Conservation (phyloP, 2,797 vertebrate genomes). For the Momotus momota region DNA sequence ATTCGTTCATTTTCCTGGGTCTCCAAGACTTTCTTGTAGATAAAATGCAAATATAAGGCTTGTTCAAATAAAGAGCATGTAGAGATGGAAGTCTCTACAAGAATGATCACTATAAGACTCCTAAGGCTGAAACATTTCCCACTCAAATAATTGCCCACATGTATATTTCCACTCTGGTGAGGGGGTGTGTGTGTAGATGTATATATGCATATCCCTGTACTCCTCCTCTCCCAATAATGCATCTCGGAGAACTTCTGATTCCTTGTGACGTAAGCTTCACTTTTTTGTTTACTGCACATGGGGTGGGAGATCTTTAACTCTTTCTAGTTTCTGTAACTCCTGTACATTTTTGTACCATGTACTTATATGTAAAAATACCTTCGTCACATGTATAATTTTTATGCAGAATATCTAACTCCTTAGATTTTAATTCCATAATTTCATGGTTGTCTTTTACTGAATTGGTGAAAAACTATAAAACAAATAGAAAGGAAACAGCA, state of each 20-base stretch:
- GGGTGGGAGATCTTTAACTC: neutral
- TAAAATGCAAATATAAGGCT: neutral
- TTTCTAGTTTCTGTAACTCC: neutral
- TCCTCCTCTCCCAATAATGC: neutral
- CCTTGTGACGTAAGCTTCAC: neutral
- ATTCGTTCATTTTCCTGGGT: neutral
- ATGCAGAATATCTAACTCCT: neutral
- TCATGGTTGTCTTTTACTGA: neutral
- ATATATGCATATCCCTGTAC: no score
- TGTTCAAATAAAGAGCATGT: neutral
- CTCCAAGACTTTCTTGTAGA: neutral
- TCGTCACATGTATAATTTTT: neutral
- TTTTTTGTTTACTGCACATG: neutral
- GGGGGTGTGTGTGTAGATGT: rapidly evolving
- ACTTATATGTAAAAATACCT: neutral
- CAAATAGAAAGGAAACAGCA: neutral
- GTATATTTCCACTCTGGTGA: neutral
- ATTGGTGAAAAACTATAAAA: neutral
- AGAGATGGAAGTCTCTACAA: neutral
- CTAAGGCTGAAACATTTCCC: neutral
- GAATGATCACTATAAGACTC: neutral
- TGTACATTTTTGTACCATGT: rapidly evolving
- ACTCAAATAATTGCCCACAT: neutral
- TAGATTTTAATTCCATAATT: neutral
- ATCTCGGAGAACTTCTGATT: neutral